Evolutionary conservation across 2,888 invertebrate species (phyloP), one percentile per base, ranked within the genome.

Genomic region (Ferdinandea cuprea): DNA sequence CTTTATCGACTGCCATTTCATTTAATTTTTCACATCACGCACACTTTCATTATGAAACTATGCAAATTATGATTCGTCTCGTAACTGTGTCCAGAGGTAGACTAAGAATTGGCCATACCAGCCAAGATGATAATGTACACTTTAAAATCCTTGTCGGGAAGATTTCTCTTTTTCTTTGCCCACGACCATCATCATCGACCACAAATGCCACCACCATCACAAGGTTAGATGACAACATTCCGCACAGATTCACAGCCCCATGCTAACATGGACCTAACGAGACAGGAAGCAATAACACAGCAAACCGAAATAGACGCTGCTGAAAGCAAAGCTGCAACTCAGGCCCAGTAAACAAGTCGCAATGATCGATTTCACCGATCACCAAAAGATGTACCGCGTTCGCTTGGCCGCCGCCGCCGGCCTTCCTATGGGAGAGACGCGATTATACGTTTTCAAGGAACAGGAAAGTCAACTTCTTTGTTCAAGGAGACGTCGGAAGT

Each of bases 341-440:
- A 58, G 63, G 46, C 58, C n/a, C 30, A 35, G 68, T 37, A 56
- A 74, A 69, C 74, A 80, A 69, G 68, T 73, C 63, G 37, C 25
- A 69, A 71, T 76, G 81, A 81, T 81, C 81, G 76, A 81, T 81
- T 81, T 81, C 81, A 71, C 81, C 59, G 69, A 65, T 71, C 76
- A 59, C 59, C 71, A 76, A 76, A 81, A 81, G 76, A 71, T 81
- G 76, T 76, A 37, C 61, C 54, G 19, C 52, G 15, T 25, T 6
- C 17, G 56, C 37, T 71, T 44, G 58, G 65, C 74, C 65, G 21
- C 13, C 59, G 65, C 74, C 65, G 21, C 13, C 59, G 69, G 76
- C 76, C 71, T 74, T 69, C 63, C 54, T 63, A n/a, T n/a, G 8
- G 8, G 58, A 25, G 28, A 17, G 48, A 15, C 59, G 56, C 25